Conservation (phyloP, 2,797 vertebrate species). For the Argentina silus region DNA sequence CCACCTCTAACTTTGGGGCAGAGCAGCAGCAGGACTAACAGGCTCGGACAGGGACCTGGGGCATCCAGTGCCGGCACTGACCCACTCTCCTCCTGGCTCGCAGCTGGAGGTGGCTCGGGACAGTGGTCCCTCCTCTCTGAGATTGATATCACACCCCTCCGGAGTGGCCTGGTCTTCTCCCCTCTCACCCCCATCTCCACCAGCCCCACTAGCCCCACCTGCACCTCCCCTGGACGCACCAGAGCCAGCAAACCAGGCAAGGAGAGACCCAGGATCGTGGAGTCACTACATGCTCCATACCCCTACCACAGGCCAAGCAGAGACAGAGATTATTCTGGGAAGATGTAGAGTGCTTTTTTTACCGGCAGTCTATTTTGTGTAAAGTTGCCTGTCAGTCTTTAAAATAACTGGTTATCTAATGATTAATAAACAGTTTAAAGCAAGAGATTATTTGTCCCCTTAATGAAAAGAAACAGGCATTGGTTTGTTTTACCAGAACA, state of each 20-base stretch:
- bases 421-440: background rate
- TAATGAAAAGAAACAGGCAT: background rate
- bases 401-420: background rate
- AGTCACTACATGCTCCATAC: background rate
- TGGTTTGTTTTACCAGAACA: background rate
- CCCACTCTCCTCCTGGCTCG: background rate
- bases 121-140: slow-evolving; percentile 9
- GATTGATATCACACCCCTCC: background rate
- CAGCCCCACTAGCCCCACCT: background rate
- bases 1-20: background rate
- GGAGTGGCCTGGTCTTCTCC: slow-evolving; percentile 5
- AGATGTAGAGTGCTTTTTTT: slow-evolving; percentile 7
- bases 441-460: background rate
- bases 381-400: background rate
- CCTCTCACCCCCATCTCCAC: background rate
- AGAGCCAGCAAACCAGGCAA: slow-evolving; percentile 5
- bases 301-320: background rate
- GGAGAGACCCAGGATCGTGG: background rate
- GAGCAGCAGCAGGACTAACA: background rate
- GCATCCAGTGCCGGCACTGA: background rate
- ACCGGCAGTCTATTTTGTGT: background rate
- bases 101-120: background rate
- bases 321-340: background rate
- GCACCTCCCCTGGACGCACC: background rate
- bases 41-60: background rate